Conservation (phyloP, 2,797 vertebrate species). For the Chanos chanos region DNA sequence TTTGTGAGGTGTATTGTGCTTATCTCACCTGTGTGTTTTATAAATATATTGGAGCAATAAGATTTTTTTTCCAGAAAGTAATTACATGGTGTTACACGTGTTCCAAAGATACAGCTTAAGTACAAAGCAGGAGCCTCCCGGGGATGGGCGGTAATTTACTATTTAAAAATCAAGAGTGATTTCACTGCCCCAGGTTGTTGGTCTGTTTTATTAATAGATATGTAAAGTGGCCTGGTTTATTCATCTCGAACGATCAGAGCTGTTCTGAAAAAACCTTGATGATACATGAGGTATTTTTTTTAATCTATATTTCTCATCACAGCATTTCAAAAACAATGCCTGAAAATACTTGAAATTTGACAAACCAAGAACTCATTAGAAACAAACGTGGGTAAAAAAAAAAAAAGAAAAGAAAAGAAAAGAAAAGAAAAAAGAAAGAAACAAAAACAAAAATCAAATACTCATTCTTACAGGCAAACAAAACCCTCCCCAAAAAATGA, state of each 20-base stretch:
- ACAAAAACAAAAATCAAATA: too few species aligned
- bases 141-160: conserved; percentile 24
- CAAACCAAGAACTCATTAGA: too few species aligned
- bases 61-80: not conserved
- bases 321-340: conserved; percentile 10
- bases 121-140: conserved; percentile 32
- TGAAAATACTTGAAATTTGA: too few species aligned
- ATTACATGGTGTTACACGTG: conserved; percentile 7
- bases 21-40: not conserved
- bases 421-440: too few species aligned
- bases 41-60: not conserved
- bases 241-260: conserved; percentile 14
- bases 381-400: too few species aligned
- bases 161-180: conserved; percentile 55
- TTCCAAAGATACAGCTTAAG: conserved; percentile 25
- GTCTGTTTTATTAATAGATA: conserved; percentile 40
- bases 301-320: not conserved
- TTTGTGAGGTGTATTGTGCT: too few species aligned
- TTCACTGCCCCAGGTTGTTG: conserved; percentile 52
- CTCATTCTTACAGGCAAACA: too few species aligned
- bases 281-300: conserved; percentile 7
- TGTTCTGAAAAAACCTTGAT: conserved; percentile 14
- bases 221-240: conserved; percentile 41
- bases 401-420: too few species aligned
- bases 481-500: too few species aligned